These are phyloP conservation scores for Phymatocera aterrima DNA, from an alignment of 2,888 invertebrate genomes.

Conservation along the genomic window DNA sequence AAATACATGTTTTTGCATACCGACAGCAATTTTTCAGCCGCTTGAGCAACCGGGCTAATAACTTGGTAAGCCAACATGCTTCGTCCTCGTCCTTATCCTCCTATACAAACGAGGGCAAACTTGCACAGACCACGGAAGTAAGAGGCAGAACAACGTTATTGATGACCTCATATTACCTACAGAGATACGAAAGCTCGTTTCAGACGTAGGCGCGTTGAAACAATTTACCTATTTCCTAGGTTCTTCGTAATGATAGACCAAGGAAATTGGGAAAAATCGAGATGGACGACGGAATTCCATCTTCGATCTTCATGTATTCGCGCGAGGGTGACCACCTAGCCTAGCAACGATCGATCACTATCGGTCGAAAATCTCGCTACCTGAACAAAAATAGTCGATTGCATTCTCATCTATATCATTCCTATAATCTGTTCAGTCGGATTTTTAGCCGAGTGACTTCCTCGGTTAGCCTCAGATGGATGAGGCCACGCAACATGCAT, in stretches of 20 bases:
- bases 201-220: not conserved
- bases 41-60: conserved; percentile 52
- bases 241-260: not conserved
- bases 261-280: not conserved
- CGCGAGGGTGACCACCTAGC: no score
- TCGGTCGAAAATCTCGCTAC: no score
- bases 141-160: conserved; percentile 21
- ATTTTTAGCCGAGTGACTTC: not conserved
- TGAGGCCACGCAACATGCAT: not conserved
- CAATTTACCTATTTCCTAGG: not conserved
- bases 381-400: no score
- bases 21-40: conserved; percentile 48
- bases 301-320: not conserved
- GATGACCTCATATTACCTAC: conserved; percentile 18
- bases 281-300: not conserved
- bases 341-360: no score
- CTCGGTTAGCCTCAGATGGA: not conserved
- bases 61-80: conserved; percentile 37
- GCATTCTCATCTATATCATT: not conserved
- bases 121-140: conserved; percentile 16
- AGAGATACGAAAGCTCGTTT: not conserved
- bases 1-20: not conserved
- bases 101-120: not conserved
- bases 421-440: not conserved
- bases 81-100: not conserved